Conservation (phyloP, 2,797 vertebrate species). For the Sylvia borin region DNA sequence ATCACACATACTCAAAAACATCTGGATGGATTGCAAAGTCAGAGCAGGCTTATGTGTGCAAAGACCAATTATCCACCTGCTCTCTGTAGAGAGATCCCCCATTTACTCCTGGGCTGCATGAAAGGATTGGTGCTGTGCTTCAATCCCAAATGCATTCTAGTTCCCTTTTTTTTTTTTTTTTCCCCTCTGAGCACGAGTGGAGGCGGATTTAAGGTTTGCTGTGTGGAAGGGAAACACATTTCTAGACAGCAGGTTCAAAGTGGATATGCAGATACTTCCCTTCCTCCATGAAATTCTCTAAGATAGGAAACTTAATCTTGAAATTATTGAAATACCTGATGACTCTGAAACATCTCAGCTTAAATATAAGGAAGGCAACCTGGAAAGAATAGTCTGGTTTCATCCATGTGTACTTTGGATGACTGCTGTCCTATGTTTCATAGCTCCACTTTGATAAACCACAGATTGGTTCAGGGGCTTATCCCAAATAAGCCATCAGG, state of each 20-base stretch:
- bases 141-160: not conserved
- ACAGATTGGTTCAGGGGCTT: not conserved
- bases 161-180: not conserved
- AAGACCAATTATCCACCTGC: not conserved
- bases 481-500: not conserved
- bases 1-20: not conserved
- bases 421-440: not conserved
- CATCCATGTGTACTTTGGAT: not conserved
- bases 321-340: not conserved
- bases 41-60: not conserved
- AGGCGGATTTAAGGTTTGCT: not conserved
- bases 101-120: not conserved
- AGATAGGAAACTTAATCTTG: not conserved
- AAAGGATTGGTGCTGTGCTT: not conserved
- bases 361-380: not conserved
- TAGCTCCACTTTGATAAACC: not conserved
- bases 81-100: not conserved
- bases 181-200: not conserved
- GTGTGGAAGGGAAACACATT: not conserved
- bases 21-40: not conserved
- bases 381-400: not conserved
- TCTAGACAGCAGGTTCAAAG: not conserved
- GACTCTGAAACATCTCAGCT: not conserved
- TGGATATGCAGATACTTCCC: not conserved
- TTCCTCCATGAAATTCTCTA: not conserved